These are phyloP conservation scores for Dendrolimus kikuchii DNA, from an alignment of 1,140 invertebrate genomes.

Conservation along the genomic window DNA sequence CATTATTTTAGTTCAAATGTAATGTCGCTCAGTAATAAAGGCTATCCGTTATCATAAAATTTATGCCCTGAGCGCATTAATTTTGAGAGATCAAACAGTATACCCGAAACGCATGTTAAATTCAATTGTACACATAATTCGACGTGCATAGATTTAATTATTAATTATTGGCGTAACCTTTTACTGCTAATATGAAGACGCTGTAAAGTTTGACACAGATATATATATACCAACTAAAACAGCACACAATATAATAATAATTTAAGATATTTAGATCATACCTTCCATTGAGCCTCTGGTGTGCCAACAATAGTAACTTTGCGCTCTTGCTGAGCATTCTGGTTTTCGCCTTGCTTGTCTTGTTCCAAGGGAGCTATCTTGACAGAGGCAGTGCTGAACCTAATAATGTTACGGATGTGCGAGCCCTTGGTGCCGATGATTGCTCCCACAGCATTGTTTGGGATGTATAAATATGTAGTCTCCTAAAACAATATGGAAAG, in stretches of 20 bases:
- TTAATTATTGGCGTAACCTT: too few species aligned
- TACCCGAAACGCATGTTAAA: too few species aligned
- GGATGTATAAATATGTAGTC: slow-evolving; percentile 95
- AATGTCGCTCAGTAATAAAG: too few species aligned
- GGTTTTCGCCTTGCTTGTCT: slow-evolving; percentile 78
- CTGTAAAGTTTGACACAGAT: too few species aligned
- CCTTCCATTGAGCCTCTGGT: slow-evolving; percentile 97
- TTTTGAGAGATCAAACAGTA: too few species aligned
- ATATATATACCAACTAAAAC: neutral
- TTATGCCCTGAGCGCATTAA: too few species aligned
- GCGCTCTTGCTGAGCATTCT: slow-evolving; percentile 82
- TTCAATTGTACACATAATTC: too few species aligned
- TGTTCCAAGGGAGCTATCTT: slow-evolving; percentile 92
- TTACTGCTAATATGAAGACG: too few species aligned
- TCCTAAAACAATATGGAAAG: slow-evolving; percentile 73
- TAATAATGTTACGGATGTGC: slow-evolving; percentile 97
- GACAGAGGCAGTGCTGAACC: slow-evolving; percentile 94
- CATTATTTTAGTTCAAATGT: too few species aligned
- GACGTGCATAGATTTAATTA: too few species aligned
- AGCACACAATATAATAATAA: neutral
- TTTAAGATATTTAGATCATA: slow-evolving; percentile 41
- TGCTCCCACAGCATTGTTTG: slow-evolving; percentile 96
- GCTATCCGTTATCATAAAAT: too few species aligned
- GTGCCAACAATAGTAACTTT: slow-evolving; percentile 96
- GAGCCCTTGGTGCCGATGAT: slow-evolving; percentile 98